Evolutionary conservation across 2,113 vertebrate genomes (phyloP).

Genomic region (Myiozetetes cayanensis): DNA sequence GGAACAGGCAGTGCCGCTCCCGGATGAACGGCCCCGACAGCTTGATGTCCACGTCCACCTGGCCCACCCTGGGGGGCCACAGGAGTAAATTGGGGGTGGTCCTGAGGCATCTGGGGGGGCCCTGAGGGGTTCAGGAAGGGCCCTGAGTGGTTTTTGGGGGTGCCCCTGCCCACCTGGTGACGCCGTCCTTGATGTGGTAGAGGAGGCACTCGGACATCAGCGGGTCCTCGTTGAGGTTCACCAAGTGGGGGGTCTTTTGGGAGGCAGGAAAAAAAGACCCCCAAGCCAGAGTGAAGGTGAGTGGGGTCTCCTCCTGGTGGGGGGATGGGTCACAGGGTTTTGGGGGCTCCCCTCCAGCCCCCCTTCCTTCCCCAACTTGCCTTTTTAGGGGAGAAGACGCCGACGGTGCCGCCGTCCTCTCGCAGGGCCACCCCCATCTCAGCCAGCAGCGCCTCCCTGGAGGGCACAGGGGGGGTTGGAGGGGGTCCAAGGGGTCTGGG

Average conservation of each 20-base stretch:
- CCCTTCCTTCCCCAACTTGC: background rate
- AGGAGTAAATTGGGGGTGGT: too few species aligned
- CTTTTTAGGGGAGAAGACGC: background rate
- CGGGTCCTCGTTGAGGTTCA: background rate
- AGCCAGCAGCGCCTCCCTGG: background rate
- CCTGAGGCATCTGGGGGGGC: too few species aligned
- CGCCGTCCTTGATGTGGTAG: background rate
- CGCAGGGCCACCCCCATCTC: background rate
- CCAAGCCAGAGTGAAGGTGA: too few species aligned
- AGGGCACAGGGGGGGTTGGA: background rate
- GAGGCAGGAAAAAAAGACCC: too few species aligned
- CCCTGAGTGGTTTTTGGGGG: background rate
- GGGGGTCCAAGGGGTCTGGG: too few species aligned
- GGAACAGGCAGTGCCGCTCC: background rate
- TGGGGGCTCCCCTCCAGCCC: background rate
- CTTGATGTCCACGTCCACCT: background rate
- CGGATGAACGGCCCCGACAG: background rate
- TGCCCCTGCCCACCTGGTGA: background rate
- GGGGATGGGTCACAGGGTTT: background rate
- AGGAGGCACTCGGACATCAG: background rate
- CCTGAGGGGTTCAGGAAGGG: too few species aligned
- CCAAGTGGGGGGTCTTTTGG: background rate
- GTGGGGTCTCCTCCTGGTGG: accelerated
- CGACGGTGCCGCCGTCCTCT: background rate
- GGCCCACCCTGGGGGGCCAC: background rate